Percentiles rank a stretch among this genome's conserved stretches.
Conservation (phyloP, 1,140 invertebrate species). For the Anagrus nilaparvatae region DNA sequence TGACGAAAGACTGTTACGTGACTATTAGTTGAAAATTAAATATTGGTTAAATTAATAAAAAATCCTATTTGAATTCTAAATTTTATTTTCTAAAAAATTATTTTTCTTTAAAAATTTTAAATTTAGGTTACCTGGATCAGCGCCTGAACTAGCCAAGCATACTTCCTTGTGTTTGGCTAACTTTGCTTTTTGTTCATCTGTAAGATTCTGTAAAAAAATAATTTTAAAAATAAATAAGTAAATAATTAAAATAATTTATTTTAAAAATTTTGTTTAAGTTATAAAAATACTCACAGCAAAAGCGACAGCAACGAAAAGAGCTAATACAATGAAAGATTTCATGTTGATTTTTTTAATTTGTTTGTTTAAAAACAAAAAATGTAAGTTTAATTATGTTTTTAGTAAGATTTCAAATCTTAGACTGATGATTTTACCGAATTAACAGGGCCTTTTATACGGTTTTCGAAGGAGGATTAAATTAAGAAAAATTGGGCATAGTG, state of each 20-base stretch:
- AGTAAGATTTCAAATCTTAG: no score
- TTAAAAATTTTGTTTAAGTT: conserved; percentile 3
- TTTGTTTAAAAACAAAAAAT: no score
- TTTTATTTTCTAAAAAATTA: background rate
- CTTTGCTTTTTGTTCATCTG: conserved; percentile 25
- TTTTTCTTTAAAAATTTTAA: background rate
- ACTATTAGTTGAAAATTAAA: no score
- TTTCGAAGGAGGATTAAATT: no score
- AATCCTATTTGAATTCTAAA: no score
- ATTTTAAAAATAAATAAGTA: conserved; percentile 8
- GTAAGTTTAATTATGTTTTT: no score
- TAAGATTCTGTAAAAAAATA: conserved; percentile 20
- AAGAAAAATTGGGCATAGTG: no score
- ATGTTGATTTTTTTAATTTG: no score
- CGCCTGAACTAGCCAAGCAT: conserved; percentile 23
- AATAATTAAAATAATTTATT: conserved; percentile 3
- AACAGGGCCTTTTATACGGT: no score
- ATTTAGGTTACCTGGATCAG: conserved; percentile 22
- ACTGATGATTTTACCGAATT: no score
- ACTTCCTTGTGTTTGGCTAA: conserved; percentile 16
- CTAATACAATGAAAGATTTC: conserved; percentile 19
- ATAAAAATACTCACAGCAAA: conserved; percentile 17
- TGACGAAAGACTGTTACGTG: no score
- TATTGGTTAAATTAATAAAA: no score
- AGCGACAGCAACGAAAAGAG: conserved; percentile 21